These are phyloP conservation scores for Cephus spinipes DNA, from an alignment of 2,888 invertebrate genomes.

Conservation along the genomic window DNA sequence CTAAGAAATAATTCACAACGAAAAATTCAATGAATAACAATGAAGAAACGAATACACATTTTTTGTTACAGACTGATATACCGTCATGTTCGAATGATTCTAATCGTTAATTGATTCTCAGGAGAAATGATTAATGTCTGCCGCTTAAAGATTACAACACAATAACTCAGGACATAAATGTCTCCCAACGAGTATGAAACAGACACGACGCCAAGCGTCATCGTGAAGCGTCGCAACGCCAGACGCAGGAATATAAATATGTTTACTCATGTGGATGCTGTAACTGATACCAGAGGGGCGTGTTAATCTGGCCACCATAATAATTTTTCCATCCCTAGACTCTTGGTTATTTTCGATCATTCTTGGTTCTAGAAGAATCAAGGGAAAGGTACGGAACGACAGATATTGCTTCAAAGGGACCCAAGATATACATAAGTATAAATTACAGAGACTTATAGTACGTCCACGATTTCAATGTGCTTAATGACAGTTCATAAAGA, in stretches of 20 bases:
- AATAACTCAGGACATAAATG: background rate
- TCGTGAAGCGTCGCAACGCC: background rate
- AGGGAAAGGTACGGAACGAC: background rate
- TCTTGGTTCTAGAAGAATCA: background rate
- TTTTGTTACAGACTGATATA: background rate
- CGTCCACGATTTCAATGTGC: too few species aligned
- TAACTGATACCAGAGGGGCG: background rate
- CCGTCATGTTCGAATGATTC: background rate
- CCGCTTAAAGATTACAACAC: background rate
- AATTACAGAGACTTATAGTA: background rate
- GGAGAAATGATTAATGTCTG: background rate
- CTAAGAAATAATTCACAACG: background rate
- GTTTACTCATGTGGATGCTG: background rate
- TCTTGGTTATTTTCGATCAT: background rate
- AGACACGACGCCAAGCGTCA: background rate
- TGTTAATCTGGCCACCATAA: background rate
- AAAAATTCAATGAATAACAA: background rate
- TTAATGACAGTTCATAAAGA: too few species aligned
- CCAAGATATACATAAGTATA: background rate
- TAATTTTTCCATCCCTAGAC: background rate
- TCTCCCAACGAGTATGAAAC: background rate
- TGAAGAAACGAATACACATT: background rate
- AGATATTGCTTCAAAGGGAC: background rate
- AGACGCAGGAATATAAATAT: background rate
- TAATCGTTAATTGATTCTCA: background rate